Conservation (phyloP, 2,888 invertebrate species). For the Noctua janthina region DNA sequence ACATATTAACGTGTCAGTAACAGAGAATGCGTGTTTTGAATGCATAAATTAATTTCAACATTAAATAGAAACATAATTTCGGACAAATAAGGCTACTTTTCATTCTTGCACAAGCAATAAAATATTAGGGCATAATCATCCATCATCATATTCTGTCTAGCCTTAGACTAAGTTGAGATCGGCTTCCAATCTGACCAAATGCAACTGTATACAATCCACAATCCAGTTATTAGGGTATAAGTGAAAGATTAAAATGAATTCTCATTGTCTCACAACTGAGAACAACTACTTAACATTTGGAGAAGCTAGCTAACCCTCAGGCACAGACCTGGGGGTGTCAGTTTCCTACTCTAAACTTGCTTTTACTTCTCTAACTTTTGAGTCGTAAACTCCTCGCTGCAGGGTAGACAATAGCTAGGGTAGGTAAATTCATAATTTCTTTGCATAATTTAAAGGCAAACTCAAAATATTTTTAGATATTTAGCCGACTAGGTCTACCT, state of each 20-base stretch:
- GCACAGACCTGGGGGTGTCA: background rate
- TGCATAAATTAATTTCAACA: slow-evolving; percentile 18
- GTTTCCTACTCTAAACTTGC: slow-evolving; percentile 17
- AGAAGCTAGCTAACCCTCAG: background rate
- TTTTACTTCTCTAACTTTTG: slow-evolving; percentile 21
- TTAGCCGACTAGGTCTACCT: background rate
- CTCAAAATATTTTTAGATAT: background rate
- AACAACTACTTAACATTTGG: background rate
- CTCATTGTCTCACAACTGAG: background rate
- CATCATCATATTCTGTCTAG: background rate
- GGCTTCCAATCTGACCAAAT: background rate
- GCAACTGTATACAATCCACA: background rate
- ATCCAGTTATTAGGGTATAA: background rate
- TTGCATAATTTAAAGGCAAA: background rate
- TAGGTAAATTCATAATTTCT: background rate
- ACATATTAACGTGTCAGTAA: background rate
- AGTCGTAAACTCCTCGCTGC: background rate
- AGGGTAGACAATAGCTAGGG: background rate
- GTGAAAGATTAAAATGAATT: background rate
- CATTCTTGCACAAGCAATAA: background rate
- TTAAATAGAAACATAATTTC: background rate
- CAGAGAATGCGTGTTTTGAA: background rate
- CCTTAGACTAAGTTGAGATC: background rate
- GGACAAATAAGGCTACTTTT: background rate
- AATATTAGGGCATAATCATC: background rate